Conservation (phyloP, 2,113 vertebrate genomes). For the Colistium nudipinnis region DNA sequence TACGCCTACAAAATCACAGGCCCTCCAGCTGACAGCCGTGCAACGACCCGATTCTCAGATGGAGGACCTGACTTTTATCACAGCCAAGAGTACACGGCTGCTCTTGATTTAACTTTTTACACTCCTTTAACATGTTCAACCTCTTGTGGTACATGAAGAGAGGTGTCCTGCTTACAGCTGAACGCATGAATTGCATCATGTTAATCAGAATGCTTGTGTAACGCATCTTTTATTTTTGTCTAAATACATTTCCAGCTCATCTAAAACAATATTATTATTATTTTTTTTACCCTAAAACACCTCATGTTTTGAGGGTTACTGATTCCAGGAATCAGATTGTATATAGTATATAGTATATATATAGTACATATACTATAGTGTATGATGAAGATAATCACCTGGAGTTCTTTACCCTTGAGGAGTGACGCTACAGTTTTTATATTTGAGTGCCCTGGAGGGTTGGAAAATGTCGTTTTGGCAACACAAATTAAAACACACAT, state of each 20-base stretch:
- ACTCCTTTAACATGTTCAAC: slow-evolving; percentile 7
- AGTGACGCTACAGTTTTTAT: background rate
- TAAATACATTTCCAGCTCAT: background rate
- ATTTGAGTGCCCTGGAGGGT: background rate
- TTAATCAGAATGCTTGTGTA: background rate
- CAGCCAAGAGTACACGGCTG: slow-evolving; percentile 7
- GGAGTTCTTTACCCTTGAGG: background rate
- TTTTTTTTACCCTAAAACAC: no score
- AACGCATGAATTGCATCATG: background rate
- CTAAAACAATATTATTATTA: background rate
- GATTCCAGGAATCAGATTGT: background rate
- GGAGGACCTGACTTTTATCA: slow-evolving; percentile 14
- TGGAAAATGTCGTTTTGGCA: background rate
- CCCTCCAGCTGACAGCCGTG: slow-evolving; percentile 26
- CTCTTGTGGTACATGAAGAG: background rate
- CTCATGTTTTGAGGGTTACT: background rate
- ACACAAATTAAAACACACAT: background rate
- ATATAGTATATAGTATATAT: background rate
- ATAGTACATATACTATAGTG: background rate
- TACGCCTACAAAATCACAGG: slow-evolving; percentile 28
- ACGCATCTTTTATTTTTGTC: background rate
- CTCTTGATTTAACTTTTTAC: slow-evolving; percentile 34
- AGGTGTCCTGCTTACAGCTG: background rate
- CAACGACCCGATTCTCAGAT: slow-evolving; percentile 12
- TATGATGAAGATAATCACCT: slow-evolving; percentile 1